Base-by-base conservation (phyloP, 2,113 vertebrate genomes). In the Ginglymostoma cirratum region DNA sequence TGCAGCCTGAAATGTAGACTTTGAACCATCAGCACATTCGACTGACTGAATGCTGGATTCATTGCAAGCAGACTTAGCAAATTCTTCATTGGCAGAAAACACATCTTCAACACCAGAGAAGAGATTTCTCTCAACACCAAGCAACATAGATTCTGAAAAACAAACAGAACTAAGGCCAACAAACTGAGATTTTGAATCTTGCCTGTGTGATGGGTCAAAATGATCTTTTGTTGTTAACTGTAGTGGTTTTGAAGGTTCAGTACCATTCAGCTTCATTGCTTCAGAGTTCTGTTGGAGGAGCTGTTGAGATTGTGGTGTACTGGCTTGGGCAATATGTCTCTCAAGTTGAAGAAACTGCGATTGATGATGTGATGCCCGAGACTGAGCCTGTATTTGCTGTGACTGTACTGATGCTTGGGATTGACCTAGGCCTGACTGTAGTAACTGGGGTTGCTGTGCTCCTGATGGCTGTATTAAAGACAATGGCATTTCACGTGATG, bases 61-160 rank as follows among this genome's bases (percentile, higher is more conserved):
- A 65, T 97, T 98, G 96, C 99, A 98, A 48, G 98, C 85, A 90
- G 98, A 98, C 98, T 99, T 99, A 96, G 98, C 98, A 98, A 99
- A 99, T 96, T 99, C 99, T 97, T 96, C 99, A 2, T 99, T 99
- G 95, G 99, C 99, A 97, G 99, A 99, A 95, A 99, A 97, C 93
- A 99, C 99, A 97, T 99, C 99, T 96, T 99, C 99, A 65, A 99
- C 99, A 0, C 99, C 99, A 96, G 99, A 99, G 96, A 99, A 97
- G 97, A 99, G 99, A 97, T 98, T 99, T 97, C 99, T 98, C 86
- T 99, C 99, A 96, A 99, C 99, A 8, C 97, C 98, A 80, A 99
- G 98, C 17, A 99, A 98, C 97, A 99, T 99, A 8, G 99, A 98
- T 83, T 99, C 99, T 52, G 99, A 98, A 96, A 99, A 99, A 97